Evolutionary conservation across 2,113 vertebrate genomes (phyloP).

Genomic region (Microcebus tavaratra): DNA sequence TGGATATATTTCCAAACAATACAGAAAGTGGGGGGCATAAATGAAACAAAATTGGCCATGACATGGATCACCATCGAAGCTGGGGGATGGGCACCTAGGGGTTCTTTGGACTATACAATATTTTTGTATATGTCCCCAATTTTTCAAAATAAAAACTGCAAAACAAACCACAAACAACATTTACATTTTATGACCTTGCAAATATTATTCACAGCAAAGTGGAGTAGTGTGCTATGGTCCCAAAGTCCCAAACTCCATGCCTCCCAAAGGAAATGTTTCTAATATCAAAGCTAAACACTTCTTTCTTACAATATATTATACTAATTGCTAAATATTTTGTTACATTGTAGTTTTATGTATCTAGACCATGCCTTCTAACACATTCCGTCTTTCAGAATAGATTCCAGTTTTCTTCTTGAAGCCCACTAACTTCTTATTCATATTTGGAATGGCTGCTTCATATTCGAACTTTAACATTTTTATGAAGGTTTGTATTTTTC

Average conservation of each 20-base stretch:
- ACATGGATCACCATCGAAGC: neutral
- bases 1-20: neutral
- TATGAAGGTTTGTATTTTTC: neutral
- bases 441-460: neutral
- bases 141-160: conserved; percentile 12
- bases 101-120: neutral
- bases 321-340: neutral
- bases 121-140: neutral
- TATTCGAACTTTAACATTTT: neutral
- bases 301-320: neutral
- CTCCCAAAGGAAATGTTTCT: neutral
- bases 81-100: no score
- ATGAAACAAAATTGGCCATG: neutral
- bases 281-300: neutral
- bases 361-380: neutral
- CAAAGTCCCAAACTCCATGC: neutral
- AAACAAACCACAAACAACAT: neutral
- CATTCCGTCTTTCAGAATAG: neutral
- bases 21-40: neutral
- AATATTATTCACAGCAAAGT: neutral
- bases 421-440: neutral
- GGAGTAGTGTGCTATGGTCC: neutral
- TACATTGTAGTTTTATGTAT: neutral
- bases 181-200: neutral
- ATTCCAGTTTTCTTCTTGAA: neutral